A percentile compares a stretch with the other conserved stretches of the same genome.
Conservation (phyloP, 2,113 vertebrate genomes). For the Emydura subglobosa region DNA sequence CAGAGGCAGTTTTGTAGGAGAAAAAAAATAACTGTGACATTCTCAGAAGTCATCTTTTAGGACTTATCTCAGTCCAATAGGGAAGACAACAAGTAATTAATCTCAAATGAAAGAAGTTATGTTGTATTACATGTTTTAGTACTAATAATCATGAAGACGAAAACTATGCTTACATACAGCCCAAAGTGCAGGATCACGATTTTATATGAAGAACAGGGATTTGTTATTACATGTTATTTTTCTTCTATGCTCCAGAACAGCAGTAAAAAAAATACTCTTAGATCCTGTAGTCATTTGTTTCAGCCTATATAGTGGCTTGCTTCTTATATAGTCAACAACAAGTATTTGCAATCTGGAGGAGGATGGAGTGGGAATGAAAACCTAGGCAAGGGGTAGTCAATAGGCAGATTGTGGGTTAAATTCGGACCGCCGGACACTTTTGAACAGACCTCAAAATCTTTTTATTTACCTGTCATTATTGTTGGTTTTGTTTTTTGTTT, state of each 20-base stretch:
- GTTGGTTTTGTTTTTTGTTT: not conserved
- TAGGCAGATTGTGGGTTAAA: not conserved
- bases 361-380: not conserved
- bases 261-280: not conserved
- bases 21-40: conserved; percentile 55
- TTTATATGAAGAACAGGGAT: not conserved
- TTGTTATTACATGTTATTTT: not conserved
- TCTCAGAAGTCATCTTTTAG: conserved; percentile 36
- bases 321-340: not conserved
- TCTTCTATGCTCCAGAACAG: not conserved
- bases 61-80: not conserved
- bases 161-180: not conserved
- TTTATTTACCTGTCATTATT: not conserved
- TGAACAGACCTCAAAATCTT: not conserved
- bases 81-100: conserved; percentile 51
- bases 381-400: not conserved
- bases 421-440: not conserved
- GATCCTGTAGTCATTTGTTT: not conserved
- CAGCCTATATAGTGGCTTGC: not conserved
- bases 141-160: conserved; percentile 7
- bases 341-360: not conserved
- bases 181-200: rapidly evolving
- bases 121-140: not conserved
- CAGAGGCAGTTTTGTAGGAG: conserved; percentile 33
- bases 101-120: conserved; percentile 42